phyloP scores from a whole-genome alignment of 1,140 invertebrate species.

The Hylaeus anthracinus region DNA sequence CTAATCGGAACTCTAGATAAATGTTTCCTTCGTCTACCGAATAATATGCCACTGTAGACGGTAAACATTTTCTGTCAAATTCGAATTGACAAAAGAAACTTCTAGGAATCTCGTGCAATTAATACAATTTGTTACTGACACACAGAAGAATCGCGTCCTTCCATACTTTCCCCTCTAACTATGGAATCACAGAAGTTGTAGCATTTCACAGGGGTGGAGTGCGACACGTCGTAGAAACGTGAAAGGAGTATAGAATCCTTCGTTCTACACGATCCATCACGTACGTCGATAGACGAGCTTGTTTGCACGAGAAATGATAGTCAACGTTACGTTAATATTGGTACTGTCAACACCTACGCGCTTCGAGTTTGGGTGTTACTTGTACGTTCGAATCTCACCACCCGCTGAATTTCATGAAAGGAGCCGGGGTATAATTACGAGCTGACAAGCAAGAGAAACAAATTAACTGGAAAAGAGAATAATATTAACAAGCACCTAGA shows the following conservation, averaged over 20 bases:
- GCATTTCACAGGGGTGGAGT: not conserved
- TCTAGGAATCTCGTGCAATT: not conserved
- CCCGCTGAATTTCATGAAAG: not conserved
- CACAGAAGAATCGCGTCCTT: not conserved
- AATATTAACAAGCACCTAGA: not conserved
- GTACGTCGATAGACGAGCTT: constrained; percentile 40
- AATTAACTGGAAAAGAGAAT: not conserved
- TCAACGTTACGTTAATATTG: constrained; percentile 57
- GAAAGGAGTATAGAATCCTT: constrained; percentile 37
- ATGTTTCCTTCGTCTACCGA: no score
- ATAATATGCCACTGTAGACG: not conserved
- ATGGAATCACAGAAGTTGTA: not conserved
- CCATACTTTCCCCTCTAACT: not conserved
- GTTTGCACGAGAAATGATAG: constrained; percentile 58
- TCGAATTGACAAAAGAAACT: not conserved
- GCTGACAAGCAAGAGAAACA: not conserved
- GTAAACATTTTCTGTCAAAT: not conserved
- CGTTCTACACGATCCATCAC: constrained; percentile 43
- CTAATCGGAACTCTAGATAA: no score
- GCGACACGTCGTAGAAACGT: not conserved
- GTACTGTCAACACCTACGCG: constrained; percentile 34
- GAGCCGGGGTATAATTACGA: not conserved
- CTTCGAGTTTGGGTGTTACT: constrained; percentile 33
- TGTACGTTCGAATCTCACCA: not conserved
- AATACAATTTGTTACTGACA: not conserved